Evolutionary conservation across 30 jellyfish, hydroid and myxozoan genomes (phyloP), one percentile per base, ranked within the genome.

Genomic region (Rhopilema esculentum): DNA sequence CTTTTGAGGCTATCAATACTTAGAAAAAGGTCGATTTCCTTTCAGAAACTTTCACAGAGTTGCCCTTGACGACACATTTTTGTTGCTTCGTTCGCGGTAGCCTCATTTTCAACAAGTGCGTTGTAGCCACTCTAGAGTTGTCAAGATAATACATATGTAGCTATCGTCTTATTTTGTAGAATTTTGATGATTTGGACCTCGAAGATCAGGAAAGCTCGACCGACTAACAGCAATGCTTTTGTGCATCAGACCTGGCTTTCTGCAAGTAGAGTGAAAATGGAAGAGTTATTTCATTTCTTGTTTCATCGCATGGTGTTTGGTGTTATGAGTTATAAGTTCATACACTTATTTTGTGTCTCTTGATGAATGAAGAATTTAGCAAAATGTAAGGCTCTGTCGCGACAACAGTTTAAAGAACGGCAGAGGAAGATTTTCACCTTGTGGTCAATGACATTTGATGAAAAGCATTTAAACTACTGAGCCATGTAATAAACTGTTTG

Each of bases 171-270:
- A 22, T 12, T 8, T 50, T 83, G 50, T 78, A 83, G 91, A 69
- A 83, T 69, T 69, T 83, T n/a, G 85, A 83, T 49, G 91, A 69
- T 32, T 40, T 50, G 74, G 91, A 83, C 49, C 57, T 83, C 19
- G 91, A 83, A 12, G 79, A 66, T 1, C 72, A 71, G 27, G 91
- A 83, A 17, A 83, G 69, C 73, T 27, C 91, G 18, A 31, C 85
- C 16, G 75, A 83, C 21, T 57, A 69, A 62, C 49, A 27, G 49
- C 64, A 83, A 50, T 83, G 33, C 24, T 27, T n/a, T 76, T 8
- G 30, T 33, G 72, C 29, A 6, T n/a, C 72, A 63, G 29, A 8
- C 29, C 8, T 63, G 29, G 72, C 29, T 51, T 51, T 51, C 66
- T 51, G 15, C 66, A n/a, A 40, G 12, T 40, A 12, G 12, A 40